phyloP scores from a whole-genome alignment of 53 echinoderm and acorn worm genomes.

The Mesocentrotus franciscanus region DNA sequence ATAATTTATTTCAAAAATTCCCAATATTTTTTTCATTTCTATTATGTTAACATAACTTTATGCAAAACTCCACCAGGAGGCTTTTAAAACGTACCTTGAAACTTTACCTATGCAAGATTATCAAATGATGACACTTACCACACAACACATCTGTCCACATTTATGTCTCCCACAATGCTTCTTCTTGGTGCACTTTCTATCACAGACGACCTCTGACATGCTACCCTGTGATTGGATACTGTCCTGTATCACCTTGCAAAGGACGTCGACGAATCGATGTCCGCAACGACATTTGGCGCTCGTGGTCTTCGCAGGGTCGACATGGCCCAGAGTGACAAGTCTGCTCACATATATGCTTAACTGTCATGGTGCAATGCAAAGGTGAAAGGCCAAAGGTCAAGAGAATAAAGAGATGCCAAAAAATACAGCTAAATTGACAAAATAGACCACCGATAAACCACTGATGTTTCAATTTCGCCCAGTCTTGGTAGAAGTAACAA shows the following conservation, averaged over 20 bases:
- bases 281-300: constrained; percentile 91
- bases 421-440: no score
- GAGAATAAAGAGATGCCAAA: background rate
- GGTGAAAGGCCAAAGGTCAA: background rate
- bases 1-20: no score
- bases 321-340: constrained; percentile 86
- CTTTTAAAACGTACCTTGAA: background rate
- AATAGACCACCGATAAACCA: no score
- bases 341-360: constrained; percentile 83
- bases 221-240: constrained; percentile 42
- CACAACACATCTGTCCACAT: constrained; percentile 86
- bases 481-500: no score
- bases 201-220: constrained; percentile 75
- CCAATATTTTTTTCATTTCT: no score
- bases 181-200: constrained; percentile 89
- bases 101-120: background rate
- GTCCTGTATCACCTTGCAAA: constrained; percentile 74
- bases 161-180: constrained; percentile 94
- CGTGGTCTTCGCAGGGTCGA: constrained; percentile 76
- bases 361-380: constrained; percentile 57
- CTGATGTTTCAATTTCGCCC: no score
- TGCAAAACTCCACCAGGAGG: no score
- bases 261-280: constrained; percentile 86
- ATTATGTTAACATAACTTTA: no score
- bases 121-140: constrained; percentile 69